Conservation (phyloP, 2,888 invertebrate species). For the Cyclophora albipunctata region DNA sequence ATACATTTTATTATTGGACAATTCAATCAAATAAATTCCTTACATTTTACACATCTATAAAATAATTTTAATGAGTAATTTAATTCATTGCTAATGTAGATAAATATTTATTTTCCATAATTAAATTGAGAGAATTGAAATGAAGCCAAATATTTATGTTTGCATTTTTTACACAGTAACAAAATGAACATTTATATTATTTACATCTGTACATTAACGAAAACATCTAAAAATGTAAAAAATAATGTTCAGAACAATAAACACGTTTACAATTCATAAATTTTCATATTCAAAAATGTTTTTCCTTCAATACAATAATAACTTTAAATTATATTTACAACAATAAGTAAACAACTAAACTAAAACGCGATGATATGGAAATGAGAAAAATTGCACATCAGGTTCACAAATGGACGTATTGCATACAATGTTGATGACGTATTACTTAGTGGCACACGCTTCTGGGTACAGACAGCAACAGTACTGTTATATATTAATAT, state of each 20-base stretch:
- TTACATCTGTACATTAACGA: constrained; percentile 73
- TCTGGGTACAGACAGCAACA: constrained; percentile 19
- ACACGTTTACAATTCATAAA: constrained; percentile 54
- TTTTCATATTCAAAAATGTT: constrained; percentile 52
- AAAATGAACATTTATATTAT: constrained; percentile 64
- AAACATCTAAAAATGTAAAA: constrained; percentile 61
- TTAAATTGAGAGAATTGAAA: constrained; percentile 4
- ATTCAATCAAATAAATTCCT: constrained; percentile 64
- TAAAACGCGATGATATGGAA: constrained; percentile 70
- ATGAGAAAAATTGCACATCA: constrained; percentile 72
- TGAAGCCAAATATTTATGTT: constrained; percentile 14
- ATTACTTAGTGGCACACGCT: constrained; percentile 35
- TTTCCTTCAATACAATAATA: constrained; percentile 38
- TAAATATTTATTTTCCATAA: constrained; percentile 5
- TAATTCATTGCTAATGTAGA: constrained; percentile 8
- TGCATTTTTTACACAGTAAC: constrained; percentile 38
- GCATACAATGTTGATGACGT: constrained; percentile 46
- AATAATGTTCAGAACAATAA: constrained; percentile 67
- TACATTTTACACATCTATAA: constrained; percentile 34
- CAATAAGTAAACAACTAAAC: constrained; percentile 66
- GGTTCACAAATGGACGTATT: constrained; percentile 67
- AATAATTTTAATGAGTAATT: constrained; percentile 17
- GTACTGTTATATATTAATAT: constrained; percentile 1
- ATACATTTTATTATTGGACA: constrained; percentile 63
- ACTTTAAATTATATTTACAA: constrained; percentile 72